Base-by-base conservation (phyloP, 2,888 invertebrate genomes). In the Tipula unca region DNA sequence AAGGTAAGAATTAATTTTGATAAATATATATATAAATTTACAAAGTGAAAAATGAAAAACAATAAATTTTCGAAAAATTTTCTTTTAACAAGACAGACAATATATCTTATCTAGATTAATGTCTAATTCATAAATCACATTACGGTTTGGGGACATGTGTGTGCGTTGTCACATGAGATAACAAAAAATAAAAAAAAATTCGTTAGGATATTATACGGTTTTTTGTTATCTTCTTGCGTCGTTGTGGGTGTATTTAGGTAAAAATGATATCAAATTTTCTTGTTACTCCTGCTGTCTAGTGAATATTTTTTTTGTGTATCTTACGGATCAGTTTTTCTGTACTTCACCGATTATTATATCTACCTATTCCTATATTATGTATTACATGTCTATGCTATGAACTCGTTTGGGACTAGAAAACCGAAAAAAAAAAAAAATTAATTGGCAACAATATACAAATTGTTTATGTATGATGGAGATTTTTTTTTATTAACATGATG, bases 1-100 rank as follows among this genome's bases (percentile, higher is more conserved):
- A 89, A 89, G 91, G 91, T 91, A 88, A 90, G 36, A 10, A 8
- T 20, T 84, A n/a, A n/a, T 83, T 32, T 82, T 29, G 25, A 29
- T 29, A 82, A 29, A 82, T 82, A 69, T 4, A 69, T 39, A 32
- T 4, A 69, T 39, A 32, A 39, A 39, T 39, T 48, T n/a, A 10
- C 39, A 39, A 39, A 39, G 10, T 25, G 13, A 69, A 69, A 69
- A 69, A 69, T 69, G 69, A 10, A 69, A 69, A 69, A 5, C 69
- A 69, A 69, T 69, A 69, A 69, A 69, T 69, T 25, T 48, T 17
- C 48, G 13, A 17, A 48, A 48, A 17, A 17, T 48, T 10, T 69
- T 25, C 69, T 69, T n/a, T n/a, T 69, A 69, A 69, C 69, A 69
- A 69, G 69, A 69, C 69, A 69, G 69, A 69, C 69, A 8, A 69